phyloP scores from a whole-genome alignment of 2,888 invertebrate species.

The Nephrotoma guestfalica region DNA sequence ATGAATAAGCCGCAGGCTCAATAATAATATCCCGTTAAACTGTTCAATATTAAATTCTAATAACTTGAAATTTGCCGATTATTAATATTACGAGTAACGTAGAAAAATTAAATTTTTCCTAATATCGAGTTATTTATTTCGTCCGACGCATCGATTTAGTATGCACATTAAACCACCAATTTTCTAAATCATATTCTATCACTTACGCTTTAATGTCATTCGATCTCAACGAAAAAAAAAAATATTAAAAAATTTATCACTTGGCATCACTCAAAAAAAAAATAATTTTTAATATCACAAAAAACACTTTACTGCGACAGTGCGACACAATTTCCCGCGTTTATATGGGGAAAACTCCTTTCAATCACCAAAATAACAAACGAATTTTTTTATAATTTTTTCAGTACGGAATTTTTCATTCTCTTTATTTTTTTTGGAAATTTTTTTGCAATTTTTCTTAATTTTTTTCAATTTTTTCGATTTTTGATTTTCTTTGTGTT shows the following conservation, averaged over 20 bases:
- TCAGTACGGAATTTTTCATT: neutral
- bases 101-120: no score
- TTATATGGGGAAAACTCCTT: neutral
- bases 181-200: neutral
- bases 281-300: neutral
- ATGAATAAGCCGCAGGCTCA: no score
- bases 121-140: no score
- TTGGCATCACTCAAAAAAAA: neutral
- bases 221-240: neutral
- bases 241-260: neutral
- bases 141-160: no score
- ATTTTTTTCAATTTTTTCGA: neutral
- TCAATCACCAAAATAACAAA: neutral
- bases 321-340: neutral
- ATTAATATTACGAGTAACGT: no score
- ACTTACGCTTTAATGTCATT: neutral
- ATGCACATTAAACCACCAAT: no score
- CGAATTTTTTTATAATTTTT: neutral
- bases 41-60: no score
- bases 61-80: no score
- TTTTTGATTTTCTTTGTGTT: neutral
- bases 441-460: neutral
- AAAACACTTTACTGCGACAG: neutral
- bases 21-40: no score
- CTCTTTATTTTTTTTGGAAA: neutral